Evolutionary conservation across 2,113 vertebrate species (phyloP), one percentile per base, ranked within the genome.

Genomic region (Orthonyx spaldingii): DNA sequence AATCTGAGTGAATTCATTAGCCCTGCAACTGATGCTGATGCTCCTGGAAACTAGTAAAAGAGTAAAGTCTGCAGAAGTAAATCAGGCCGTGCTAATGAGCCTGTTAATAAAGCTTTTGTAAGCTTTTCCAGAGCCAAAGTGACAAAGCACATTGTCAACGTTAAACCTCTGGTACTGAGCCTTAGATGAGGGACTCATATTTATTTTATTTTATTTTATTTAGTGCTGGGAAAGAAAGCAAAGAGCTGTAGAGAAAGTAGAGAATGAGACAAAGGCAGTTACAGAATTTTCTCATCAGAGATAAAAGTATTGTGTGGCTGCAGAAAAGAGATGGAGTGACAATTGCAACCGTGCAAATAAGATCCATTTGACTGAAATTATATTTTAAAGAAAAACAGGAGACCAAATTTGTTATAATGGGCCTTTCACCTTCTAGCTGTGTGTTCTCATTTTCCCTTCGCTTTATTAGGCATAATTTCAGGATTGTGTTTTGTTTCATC

Each of bases 31-130:
- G 94, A 97, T 97, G 95, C 93, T 93, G 97, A 95, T 97, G 96
- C 96, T 95, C 95, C 87, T 95, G 96, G 96, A 98, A 97, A 96
- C 93, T 89, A 84, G 96, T 84, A 95, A 95, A 96, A 95, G 94
- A 96, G 96, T 96, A 93, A 96, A 97, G 95, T 96, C 92, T 94
- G 96, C 96, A 96, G 93, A 96, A 97, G 97, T 97, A 97, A 98
- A 97, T 97, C 97, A 97, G 97, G 94, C 95, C 82, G 91, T 97
- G 94, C 97, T 97, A 98, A 98, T 97, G 97, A 97, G 97, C 94
- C 96, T 96, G 96, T 96, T 98, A 98, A 98, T 97, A 96, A 97
- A 97, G 95, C 94, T 97, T 97, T 97, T 95, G 97, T 97, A 96
- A 96, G 96, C 86, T 96, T 95, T 96, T 94, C 89, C 75, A 91